Base-by-base conservation (phyloP, 2,888 invertebrate genomes). In the Ferrisia virgata region DNA sequence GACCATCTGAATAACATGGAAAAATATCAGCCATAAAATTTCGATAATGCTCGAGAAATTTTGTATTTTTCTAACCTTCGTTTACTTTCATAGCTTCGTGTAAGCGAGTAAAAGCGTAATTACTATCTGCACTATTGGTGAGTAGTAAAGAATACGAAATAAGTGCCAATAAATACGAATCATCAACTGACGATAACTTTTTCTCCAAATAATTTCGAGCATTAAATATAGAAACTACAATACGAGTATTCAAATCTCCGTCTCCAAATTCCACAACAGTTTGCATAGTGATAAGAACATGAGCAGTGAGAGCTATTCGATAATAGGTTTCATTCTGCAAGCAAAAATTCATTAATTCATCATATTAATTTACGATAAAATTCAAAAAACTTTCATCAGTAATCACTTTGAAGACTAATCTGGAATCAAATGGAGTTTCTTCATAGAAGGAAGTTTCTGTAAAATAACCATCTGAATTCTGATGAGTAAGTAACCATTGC, bases 101-200 rank as follows among this genome's bases (percentile, higher is more conserved):
- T 15, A 89, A 86, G 69, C 86, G 86, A 31, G 86, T 85, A 85
- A 88, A 89, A 0, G 89, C 89, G 11, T 86, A 86, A 82, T 89
- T 89, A 82, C 88, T 88, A 43, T 89, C 88, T 9, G 87, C 87
- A 85, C 89, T 89, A 85, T 88, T 88, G 11, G 88, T 87, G 2
- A 89, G 78, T 15, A 88, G 88, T 28, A 91, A 87, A 1, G 91
- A 90, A 86, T 91, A 91, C 0, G 91, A 88, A 1, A 89, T 88
- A 78, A 91, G 89, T 8, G 91, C 89, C 82, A 91, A 86, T 84
- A 90, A 89, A 86, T 90, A 91, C 0, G 90, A 88, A 86, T 90
- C 90, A 0, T 78, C 85, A 33, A 89, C 85, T 6, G 86, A 85
- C 8, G 86, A 86, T 76, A 89, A 85, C 31, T 87, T 86, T 43